A percentile compares a stretch with the other conserved stretches of the same genome.
These are phyloP conservation scores for Cavia porcellus DNA, from an alignment of 2,113 vertebrate genomes.

Conservation along the genomic window DNA sequence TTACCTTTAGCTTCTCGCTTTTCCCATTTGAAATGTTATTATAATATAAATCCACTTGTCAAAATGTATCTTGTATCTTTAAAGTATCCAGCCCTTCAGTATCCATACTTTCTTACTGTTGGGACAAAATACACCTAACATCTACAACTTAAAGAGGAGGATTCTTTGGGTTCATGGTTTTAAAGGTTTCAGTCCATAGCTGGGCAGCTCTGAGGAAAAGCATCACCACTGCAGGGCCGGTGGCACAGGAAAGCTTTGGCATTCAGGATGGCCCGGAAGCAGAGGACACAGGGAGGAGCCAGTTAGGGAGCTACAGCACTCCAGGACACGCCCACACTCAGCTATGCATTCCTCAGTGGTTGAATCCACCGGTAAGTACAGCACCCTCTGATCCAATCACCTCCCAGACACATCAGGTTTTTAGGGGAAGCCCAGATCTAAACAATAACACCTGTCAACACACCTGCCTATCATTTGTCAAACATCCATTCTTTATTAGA, in stretches of 20 bases:
- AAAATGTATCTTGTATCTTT: not conserved
- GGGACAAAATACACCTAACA: not conserved
- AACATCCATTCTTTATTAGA: not conserved
- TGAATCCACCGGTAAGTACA: not conserved
- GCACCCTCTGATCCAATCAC: not conserved
- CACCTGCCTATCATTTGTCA: not conserved
- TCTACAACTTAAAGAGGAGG: not conserved
- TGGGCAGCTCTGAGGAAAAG: not conserved
- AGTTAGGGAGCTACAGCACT: not conserved
- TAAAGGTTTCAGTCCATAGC: not conserved
- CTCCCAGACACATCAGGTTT: not conserved
- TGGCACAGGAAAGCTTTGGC: not conserved
- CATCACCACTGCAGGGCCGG: no score
- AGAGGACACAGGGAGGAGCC: not conserved
- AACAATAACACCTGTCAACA: not conserved
- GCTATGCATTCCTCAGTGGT: not conserved
- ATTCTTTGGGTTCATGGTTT: not conserved
- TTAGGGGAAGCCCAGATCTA: not conserved
- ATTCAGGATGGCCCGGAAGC: not conserved
- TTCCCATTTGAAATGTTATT: not conserved
- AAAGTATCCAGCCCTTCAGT: not conserved
- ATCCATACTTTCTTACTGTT: not conserved
- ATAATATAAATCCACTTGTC: slow-evolving; percentile 33
- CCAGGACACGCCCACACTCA: no score
- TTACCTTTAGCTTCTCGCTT: not conserved